These are phyloP conservation scores for Poeciliopsis prolifica DNA, from an alignment of 2,113 vertebrate genomes.

Conservation along the genomic window DNA sequence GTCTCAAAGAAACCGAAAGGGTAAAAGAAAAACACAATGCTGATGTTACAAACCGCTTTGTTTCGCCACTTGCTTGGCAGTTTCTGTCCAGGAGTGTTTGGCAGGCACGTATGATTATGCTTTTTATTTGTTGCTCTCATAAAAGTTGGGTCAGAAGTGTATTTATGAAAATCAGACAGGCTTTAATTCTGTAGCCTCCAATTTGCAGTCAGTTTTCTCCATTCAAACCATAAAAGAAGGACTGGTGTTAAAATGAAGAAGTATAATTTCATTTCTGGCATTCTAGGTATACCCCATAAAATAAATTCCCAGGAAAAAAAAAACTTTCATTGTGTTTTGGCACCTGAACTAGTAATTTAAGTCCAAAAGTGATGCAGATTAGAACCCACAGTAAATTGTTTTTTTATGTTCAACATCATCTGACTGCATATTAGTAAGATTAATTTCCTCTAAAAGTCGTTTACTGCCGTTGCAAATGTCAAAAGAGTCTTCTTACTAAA, in stretches of 20 bases:
- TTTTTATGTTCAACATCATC: too few species aligned
- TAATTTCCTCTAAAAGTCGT: too few species aligned
- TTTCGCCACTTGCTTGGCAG: not conserved
- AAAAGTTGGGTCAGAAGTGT: not conserved
- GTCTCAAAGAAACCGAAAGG: not conserved
- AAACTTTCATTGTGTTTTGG: too few species aligned
- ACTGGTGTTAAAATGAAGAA: not conserved
- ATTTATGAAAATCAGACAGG: not conserved
- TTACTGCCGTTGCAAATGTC: too few species aligned
- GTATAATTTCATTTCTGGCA: not conserved
- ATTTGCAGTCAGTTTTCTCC: not conserved
- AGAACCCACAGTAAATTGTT: too few species aligned
- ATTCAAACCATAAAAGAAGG: not conserved
- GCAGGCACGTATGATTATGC: too few species aligned
- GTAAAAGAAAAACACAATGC: not conserved
- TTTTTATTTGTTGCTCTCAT: not conserved
- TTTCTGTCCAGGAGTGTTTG: not conserved
- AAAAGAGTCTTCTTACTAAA: too few species aligned
- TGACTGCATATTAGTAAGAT: too few species aligned
- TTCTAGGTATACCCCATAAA: too few species aligned
- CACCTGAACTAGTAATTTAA: too few species aligned
- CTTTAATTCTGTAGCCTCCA: not conserved
- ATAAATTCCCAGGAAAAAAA: too few species aligned
- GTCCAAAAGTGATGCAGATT: too few species aligned
- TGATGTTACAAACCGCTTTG: not conserved